Evolutionary conservation across 2,113 vertebrate genomes (phyloP), one percentile per base, ranked within the genome.

Genomic region (Struthio camelus): DNA sequence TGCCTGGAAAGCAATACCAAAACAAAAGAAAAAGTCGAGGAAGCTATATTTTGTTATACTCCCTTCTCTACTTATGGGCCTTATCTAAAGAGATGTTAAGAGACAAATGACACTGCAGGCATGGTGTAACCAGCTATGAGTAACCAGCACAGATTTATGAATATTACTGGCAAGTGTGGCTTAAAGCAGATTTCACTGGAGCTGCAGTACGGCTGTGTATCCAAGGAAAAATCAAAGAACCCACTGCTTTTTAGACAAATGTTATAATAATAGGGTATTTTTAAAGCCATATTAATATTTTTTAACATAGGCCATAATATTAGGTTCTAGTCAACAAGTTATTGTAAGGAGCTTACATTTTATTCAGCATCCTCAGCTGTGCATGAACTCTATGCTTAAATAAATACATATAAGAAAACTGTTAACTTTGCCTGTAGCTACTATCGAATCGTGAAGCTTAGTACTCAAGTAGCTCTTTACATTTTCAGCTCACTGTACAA

Each of bases 1-100:
- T 93, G 76, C 71, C 44, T 86, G 69, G 72, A 95, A 95, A 81
- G 51, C 19, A 78, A 75, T 82, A 96, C 85, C 54, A 87, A 94
- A 97, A 90, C 79, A 80, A 90, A 94, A 61, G 64, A 56, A 67
- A 93, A 67, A 54, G 80, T 86, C 87, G 85, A 70, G 14, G 38
- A 27, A 84, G 94, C 79, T 56, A 24, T 56, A 34, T 87, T 84
- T 84, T 88, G 78, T 56, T 32, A 6, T 14, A 85, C 50, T 40
- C 71, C 80, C 34, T 79, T 76, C 72, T 70, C 73, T 80, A 23
- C 50, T 36, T 15, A 15, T 1, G 9, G 58, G 14, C 44, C 89
- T 88, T 71, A 90, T 66, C 93, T 90, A 40, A 93, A 61, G 81
- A 69, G 91, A 86, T 56, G 46, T 38, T 78, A 83, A 86, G 82